phyloP scores from a whole-genome alignment of 2,113 vertebrate species.

The Pseudorasbora parva region DNA sequence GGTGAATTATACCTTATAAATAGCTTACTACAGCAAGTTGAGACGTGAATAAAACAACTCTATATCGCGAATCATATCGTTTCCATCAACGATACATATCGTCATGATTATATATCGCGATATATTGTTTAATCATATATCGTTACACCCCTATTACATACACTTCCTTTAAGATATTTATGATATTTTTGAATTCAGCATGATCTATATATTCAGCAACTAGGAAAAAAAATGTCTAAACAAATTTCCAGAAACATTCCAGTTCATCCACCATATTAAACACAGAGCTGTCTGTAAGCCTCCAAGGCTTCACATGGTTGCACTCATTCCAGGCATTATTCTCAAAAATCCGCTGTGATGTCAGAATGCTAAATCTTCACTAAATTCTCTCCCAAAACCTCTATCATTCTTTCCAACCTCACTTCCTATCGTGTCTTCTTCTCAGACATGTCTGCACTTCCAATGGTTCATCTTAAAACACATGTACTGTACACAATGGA shows the following conservation, averaged over 20 bases:
- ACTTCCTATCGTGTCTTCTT: neutral
- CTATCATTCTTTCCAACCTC: slow-evolving; percentile 15
- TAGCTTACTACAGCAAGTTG: too few species aligned
- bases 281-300: slow-evolving; percentile 10
- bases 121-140: too few species aligned
- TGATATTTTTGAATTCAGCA: neutral
- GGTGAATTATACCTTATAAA: too few species aligned
- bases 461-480: neutral
- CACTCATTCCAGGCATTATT: slow-evolving; percentile 30
- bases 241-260: slow-evolving; percentile 24
- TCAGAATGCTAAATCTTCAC: neutral
- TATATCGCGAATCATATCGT: too few species aligned
- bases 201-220: neutral
- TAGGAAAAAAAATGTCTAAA: neutral
- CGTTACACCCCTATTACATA: too few species aligned
- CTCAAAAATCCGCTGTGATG: slow-evolving; percentile 1
- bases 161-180: too few species aligned
- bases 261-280: slow-evolving; percentile 1
- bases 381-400: neutral
- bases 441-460: slow-evolving; percentile 4
- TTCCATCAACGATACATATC: too few species aligned
- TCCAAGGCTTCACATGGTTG: slow-evolving; percentile 29
- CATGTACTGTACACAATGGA: slow-evolving; percentile 25
- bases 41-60: too few species aligned
- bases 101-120: too few species aligned